These are phyloP conservation scores for Eulemur coronatus DNA, from an alignment of 2,797 vertebrate genomes.

Conservation along the genomic window DNA sequence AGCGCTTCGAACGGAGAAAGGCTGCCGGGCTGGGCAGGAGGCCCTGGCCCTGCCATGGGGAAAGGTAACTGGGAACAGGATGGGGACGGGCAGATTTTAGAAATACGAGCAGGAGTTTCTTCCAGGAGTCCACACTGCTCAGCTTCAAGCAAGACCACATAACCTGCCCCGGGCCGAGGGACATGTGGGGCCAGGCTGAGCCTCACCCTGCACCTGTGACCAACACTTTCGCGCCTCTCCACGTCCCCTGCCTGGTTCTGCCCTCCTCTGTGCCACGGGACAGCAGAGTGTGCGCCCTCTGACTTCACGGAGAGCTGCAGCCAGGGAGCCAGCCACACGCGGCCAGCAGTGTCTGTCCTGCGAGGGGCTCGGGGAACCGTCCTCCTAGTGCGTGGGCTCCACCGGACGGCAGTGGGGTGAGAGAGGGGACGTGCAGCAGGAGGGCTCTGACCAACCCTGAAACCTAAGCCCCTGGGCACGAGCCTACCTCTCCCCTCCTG, in stretches of 20 bases:
- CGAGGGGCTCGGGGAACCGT: rapidly evolving
- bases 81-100: background rate
- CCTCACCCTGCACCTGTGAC: background rate
- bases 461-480: background rate
- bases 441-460: background rate
- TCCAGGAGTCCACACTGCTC: background rate
- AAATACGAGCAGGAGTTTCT: background rate
- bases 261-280: background rate
- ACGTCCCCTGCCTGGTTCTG: rapidly evolving
- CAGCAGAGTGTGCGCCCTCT: background rate
- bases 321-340: background rate
- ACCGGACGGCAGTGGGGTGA: rapidly evolving
- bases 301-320: background rate
- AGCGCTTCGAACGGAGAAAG: background rate
- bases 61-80: background rate
- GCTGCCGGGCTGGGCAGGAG: background rate
- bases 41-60: rapidly evolving
- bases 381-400: too few species aligned
- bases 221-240: background rate
- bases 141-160: background rate
- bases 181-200: rapidly evolving
- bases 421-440: rapidly evolving
- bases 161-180: background rate
- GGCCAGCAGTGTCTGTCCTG: background rate
- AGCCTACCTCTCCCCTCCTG: background rate